phyloP scores from a whole-genome alignment of 2,888 invertebrate species.

The Epinotia bilunana region DNA sequence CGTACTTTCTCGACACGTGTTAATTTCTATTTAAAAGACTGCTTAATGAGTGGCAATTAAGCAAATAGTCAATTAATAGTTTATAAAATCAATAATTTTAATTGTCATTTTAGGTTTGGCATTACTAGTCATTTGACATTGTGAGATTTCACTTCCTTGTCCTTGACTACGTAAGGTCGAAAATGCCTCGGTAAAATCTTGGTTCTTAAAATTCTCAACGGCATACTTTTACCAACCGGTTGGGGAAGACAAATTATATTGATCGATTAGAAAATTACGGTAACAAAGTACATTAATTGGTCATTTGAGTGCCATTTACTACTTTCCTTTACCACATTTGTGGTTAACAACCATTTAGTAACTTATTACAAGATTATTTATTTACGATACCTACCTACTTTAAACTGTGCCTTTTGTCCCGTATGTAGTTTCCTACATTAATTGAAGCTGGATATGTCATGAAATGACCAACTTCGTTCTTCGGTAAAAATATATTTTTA shows the following conservation, averaged over 20 bases:
- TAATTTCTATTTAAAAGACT: background rate
- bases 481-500: background rate
- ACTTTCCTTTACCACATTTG: conserved; percentile 29
- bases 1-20: conserved; percentile 33
- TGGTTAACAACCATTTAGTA: conserved; percentile 6
- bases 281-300: conserved; percentile 26
- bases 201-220: conserved; percentile 8
- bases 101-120: conserved; percentile 22
- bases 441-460: background rate
- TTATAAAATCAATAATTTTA: conserved; percentile 18
- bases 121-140: background rate
- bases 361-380: background rate
- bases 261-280: conserved; percentile 28
- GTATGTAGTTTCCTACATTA: background rate
- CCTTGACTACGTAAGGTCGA: background rate
- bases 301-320: conserved; percentile 29
- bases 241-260: conserved; percentile 24
- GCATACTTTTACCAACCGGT: conserved; percentile 27
- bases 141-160: background rate
- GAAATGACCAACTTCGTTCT: background rate
- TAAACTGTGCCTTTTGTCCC: background rate
- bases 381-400: background rate
- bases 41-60: conserved; percentile 8
- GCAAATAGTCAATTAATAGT: conserved; percentile 24
- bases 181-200: background rate